phyloP scores from a whole-genome alignment of 2,113 vertebrate species.

The Opisthocomus hoazin region DNA sequence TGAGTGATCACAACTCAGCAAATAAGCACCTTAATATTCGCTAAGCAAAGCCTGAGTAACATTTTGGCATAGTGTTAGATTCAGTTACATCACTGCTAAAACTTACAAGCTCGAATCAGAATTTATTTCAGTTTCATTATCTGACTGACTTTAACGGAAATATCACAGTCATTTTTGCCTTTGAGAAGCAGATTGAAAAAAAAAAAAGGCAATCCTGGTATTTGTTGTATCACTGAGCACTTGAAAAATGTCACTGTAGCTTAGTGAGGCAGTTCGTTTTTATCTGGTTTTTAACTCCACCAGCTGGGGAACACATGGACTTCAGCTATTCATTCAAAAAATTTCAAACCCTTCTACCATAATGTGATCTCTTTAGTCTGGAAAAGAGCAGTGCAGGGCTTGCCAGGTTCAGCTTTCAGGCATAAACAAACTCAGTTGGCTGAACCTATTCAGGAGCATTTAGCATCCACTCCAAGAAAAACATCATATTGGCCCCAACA shows the following conservation, averaged over 20 bases:
- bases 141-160: not conserved
- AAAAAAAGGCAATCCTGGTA: not conserved
- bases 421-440: not conserved
- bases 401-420: conserved; percentile 10
- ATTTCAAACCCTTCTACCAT: not conserved
- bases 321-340: not conserved
- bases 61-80: not conserved
- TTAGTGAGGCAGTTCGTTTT: not conserved
- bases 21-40: not conserved
- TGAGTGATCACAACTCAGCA: not conserved
- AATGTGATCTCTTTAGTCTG: not conserved
- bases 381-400: not conserved
- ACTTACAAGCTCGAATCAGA: not conserved
- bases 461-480: conserved; percentile 1
- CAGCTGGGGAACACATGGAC: not conserved
- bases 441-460: not conserved
- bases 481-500: not conserved
- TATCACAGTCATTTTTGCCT: not conserved
- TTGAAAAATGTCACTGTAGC: not conserved
- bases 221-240: not conserved
- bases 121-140: not conserved
- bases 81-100: not conserved
- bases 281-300: not conserved
- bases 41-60: not conserved
- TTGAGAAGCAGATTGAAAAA: not conserved